Conservation (phyloP, 2,797 vertebrate genomes). For the Lacerta viridis region DNA sequence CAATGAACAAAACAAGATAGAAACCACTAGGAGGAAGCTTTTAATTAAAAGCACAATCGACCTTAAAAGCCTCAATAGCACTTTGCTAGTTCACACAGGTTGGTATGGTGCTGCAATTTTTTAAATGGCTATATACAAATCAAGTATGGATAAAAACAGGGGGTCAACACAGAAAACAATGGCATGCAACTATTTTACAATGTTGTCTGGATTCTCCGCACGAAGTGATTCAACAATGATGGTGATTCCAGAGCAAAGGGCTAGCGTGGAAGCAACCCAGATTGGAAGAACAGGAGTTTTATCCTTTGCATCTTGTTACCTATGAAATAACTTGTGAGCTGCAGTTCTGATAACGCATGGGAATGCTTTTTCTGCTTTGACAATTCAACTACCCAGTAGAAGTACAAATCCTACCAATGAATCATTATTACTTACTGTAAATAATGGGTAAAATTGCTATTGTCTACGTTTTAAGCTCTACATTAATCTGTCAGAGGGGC, state of each 20-base stretch:
- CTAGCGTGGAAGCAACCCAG: not conserved
- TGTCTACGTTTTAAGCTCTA: constrained; percentile 3
- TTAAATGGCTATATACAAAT: too few relatives aligned
- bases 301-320: not conserved
- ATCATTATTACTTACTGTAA: not conserved
- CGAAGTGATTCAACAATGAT: not conserved
- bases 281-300: not conserved
- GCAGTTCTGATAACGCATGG: not conserved
- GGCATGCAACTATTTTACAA: not conserved
- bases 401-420: not conserved
- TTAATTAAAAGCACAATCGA: not conserved
- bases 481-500: constrained; percentile 1
- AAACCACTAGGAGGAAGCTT: not conserved
- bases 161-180: too few relatives aligned
- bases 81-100: not conserved
- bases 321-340: not conserved
- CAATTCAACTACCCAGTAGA: not conserved
- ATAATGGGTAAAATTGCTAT: not conserved
- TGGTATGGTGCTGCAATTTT: not conserved
- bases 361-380: not conserved
- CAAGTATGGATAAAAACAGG: too few relatives aligned
- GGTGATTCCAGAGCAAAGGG: not conserved
- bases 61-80: not conserved
- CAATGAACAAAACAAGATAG: not conserved
- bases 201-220: not conserved